These are phyloP conservation scores for Oplegnathus fasciatus DNA, from an alignment of 2,113 vertebrate genomes.

Conservation along the genomic window DNA sequence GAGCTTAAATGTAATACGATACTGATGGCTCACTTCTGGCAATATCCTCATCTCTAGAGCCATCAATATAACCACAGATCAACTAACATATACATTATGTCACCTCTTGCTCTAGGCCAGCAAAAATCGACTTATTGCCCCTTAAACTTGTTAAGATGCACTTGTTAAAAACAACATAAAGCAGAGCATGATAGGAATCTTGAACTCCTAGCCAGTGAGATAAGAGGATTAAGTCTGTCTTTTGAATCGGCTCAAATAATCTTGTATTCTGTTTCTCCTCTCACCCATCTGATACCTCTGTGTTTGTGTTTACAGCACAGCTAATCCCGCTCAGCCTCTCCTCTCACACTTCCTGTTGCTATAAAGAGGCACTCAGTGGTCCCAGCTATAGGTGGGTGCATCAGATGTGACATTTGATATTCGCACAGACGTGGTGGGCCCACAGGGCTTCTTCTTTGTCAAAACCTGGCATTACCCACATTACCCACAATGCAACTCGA, in stretches of 20 bases:
- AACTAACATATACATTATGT: neutral
- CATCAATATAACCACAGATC: neutral
- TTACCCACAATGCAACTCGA: too few species aligned
- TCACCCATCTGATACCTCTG: conserved; percentile 55
- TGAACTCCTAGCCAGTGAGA: conserved; percentile 24
- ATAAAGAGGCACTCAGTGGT: neutral
- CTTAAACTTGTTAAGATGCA: conserved; percentile 29
- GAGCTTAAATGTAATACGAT: conserved; percentile 2
- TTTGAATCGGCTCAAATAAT: conserved; percentile 42
- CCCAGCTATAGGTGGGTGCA: neutral
- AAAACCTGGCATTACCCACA: too few species aligned
- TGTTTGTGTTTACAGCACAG: conserved; percentile 66
- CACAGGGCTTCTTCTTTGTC: too few species aligned
- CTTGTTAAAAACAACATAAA: conserved; percentile 28
- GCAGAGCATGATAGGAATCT: conserved; percentile 38
- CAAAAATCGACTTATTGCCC: neutral
- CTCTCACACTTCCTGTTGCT: conserved; percentile 30
- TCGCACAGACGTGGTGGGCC: neutral
- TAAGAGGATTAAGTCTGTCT: conserved; percentile 64
- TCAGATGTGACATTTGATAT: conserved; percentile 2
- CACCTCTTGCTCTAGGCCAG: neutral
- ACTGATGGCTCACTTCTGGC: neutral
- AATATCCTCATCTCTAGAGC: neutral
- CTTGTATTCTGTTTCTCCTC: conserved; percentile 43
- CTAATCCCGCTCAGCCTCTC: conserved; percentile 45